Base-by-base conservation (phyloP, 2,113 vertebrate genomes). In the Pterocles burchelli region DNA sequence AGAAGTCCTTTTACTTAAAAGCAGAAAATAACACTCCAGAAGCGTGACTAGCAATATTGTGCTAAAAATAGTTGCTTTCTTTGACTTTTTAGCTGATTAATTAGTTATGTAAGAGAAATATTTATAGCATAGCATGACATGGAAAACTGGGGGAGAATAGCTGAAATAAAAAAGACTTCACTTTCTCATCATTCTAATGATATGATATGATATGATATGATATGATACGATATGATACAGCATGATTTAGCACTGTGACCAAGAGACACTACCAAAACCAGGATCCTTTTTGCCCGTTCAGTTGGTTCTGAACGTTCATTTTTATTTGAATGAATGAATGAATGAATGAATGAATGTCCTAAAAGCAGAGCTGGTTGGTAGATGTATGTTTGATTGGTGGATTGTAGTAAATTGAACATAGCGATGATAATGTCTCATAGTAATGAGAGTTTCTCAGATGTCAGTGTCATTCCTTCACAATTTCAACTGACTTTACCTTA, bases 31-130 rank as follows among this genome's bases (percentile, higher is more conserved):
- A 87, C 90, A 85, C 93, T 90, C 75, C 43, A 90, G 88, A 93
- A 93, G 79, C 92, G 95, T 96, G 96, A 95, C 86, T 94, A 81
- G 94, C 70, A 92, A 89, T 94, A 95, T 94, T 94, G 84, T 65
- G 62, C 92, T 93, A 94, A 92, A 96, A 96, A 96, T 94, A 95
- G 92, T 87, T 93, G 66, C 86, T 87, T 90, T 94, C 86, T 94
- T 94, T 94, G 95, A 90, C 88, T 93, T 96, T 89, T 95, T 94
- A 93, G 92, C 79, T 95, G 92, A 96, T 96, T 96, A 96, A 97
- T 96, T 96, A 68, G 75, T 97, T 95, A 95, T 90, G 49, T 94
- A 96, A 96, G 83, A 90, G 81, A 85, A 91, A 38, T 92, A 95
- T 96, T 95, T 94, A 94, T 96, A 96, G 87, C 57, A 41, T 75